Percentiles rank a stretch among this genome's conserved stretches.
These are phyloP conservation scores for Corvus cornix DNA, from an alignment of 2,113 vertebrate species.

Conservation along the genomic window DNA sequence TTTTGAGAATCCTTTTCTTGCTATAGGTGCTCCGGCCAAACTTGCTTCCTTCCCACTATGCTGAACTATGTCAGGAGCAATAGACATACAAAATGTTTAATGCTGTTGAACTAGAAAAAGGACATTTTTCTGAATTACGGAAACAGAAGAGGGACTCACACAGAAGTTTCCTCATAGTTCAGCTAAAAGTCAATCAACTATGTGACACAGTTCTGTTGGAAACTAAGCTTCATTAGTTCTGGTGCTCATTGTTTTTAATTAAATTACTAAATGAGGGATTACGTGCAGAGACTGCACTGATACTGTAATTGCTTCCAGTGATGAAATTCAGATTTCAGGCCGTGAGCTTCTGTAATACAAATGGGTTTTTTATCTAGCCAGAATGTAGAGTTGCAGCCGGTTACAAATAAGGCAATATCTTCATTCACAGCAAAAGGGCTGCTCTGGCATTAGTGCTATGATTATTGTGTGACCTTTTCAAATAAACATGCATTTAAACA, in stretches of 20 bases:
- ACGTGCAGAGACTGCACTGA: background rate
- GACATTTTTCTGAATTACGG: background rate
- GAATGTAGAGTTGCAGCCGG: background rate
- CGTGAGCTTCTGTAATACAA: background rate
- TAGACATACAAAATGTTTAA: background rate
- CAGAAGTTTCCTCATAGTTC: background rate
- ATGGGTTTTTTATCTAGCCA: background rate
- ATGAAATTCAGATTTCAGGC: slow-evolving; percentile 50
- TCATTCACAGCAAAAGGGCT: background rate
- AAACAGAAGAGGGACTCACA: background rate
- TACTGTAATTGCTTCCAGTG: slow-evolving; percentile 51
- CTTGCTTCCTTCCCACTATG: background rate
- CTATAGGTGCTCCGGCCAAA: background rate
- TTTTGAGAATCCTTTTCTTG: background rate
- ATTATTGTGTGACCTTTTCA: background rate
- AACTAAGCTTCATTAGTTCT: slow-evolving; percentile 44
- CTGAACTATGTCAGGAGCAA: background rate
- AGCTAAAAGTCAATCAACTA: background rate
- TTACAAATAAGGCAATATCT: background rate
- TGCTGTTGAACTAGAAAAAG: background rate
- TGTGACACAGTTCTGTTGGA: background rate
- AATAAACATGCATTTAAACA: background rate
- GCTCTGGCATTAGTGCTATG: background rate
- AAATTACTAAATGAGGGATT: slow-evolving; percentile 61
- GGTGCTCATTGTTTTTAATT: slow-evolving; percentile 51